phyloP scores from a whole-genome alignment of 2,113 vertebrate species.

The Sprattus sprattus region DNA sequence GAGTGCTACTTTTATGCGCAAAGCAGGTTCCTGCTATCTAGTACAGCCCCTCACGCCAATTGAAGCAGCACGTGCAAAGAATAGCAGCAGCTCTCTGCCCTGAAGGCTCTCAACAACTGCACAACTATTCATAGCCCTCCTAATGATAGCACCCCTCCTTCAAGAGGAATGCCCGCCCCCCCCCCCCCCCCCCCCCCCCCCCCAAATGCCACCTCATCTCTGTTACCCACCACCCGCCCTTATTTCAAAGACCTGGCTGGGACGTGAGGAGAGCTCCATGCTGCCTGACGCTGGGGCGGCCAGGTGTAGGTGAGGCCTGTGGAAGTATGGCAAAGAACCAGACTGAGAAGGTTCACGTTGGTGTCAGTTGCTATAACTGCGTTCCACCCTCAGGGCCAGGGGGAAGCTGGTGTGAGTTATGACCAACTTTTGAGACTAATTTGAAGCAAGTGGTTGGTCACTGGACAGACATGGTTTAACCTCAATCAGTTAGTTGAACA shows the following conservation, averaged over 20 bases:
- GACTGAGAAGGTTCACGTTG: no score
- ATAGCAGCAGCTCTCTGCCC: neutral
- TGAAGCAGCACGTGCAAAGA: neutral
- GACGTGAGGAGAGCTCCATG: neutral
- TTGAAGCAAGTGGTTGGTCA: neutral
- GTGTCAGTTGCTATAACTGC: no score
- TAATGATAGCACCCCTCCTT: slow-evolving; percentile 15
- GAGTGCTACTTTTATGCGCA: neutral
- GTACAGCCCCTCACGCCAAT: neutral
- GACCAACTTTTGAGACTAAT: neutral
- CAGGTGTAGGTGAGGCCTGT: no score
- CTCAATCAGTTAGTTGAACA: neutral
- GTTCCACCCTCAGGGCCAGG: no score
- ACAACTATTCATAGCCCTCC: slow-evolving; percentile 31
- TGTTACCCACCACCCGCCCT: neutral
- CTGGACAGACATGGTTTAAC: neutral
- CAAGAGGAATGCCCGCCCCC: neutral
- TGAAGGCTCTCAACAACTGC: slow-evolving; percentile 34
- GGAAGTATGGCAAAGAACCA: no score
- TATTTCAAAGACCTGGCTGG: neutral
- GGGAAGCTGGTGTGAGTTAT: neutral
- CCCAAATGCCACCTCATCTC: neutral
- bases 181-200: neutral
- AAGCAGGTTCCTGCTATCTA: neutral
- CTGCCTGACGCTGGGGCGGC: neutral